Base-by-base conservation (phyloP, 1,140 invertebrate genomes). In the Ostrea denselamellosa region DNA sequence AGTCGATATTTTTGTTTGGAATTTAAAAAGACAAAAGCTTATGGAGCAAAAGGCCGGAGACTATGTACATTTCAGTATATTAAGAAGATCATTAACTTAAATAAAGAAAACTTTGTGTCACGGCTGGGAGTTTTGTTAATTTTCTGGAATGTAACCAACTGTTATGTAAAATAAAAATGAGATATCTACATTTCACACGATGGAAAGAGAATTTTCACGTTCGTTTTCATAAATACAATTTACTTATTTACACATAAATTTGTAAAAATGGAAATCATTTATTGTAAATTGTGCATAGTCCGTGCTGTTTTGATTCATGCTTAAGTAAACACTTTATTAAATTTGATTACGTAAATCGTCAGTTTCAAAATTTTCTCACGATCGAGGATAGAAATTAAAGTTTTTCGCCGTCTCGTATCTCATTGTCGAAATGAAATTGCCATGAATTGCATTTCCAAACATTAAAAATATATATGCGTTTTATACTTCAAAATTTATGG, bases 1-100 rank as follows among this genome's bases (percentile, higher is more conserved):
- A 77, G 14, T 77, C 28, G 68, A 77, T 77, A 77, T 77, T 77
- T 77, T 77, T 77, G 68, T 77, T 28, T 77, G 68, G 68, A 28
- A 12, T 77, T 77, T 77, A 25, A 25, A 77, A 77, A 77, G 68
- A 77, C 68, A 77, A 77, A 34, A 34, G 68, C 22, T 7, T 25
- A 14, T 34, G 4, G 9, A 9, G 28, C 14, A 77, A 25, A 10
- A 28, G 28, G 22, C 68, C 25, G 3, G 10, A 8, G 68, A 10
- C 68, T 77, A 12, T 77, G 68, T 77, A 28, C 28, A 34, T 10
- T 12, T 10, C 8, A 14, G 68, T 77, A 17, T 77, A 77, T 77
- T 44, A 77, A 7, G 5, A 25, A 34, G 68, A 77, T 77, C 25
- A 28, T 77, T 9, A 28, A 77, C 68, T 28, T n/a, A 25, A 34